Percentiles rank a stretch among this genome's conserved stretches.
phyloP scores from a whole-genome alignment of 1,140 invertebrate genomes.

The Pachyrhynchus sulphureomaculatus region DNA sequence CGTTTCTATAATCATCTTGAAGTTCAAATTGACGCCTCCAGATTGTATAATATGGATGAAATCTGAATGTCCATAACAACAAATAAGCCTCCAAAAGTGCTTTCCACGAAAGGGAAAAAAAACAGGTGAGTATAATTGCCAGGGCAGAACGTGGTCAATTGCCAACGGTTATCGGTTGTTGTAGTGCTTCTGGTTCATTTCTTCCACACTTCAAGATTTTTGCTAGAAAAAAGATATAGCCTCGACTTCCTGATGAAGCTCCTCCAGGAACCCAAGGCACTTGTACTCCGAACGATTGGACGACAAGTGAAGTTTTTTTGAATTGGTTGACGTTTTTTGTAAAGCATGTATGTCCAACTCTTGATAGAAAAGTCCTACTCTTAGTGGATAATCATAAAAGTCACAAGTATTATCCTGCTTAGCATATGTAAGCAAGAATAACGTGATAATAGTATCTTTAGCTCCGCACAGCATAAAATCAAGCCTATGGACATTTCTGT shows the following conservation, averaged over 20 bases:
- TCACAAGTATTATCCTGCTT: too few species aligned
- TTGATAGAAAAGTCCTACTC: conserved; percentile 12
- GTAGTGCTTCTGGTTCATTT: conserved; percentile 27
- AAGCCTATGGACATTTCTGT: too few species aligned
- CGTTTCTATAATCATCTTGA: too few species aligned
- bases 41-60: too few species aligned
- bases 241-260: conserved; percentile 32
- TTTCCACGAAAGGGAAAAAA: too few species aligned
- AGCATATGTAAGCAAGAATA: too few species aligned
- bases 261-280: conserved; percentile 29
- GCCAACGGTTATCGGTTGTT: conserved; percentile 35
- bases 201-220: conserved; percentile 2
- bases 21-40: too few species aligned
- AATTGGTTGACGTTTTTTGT: conserved; percentile 1
- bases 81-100: too few species aligned
- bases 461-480: too few species aligned
- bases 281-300: conserved; percentile 38
- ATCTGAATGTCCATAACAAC: too few species aligned
- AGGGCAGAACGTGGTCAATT: conserved; percentile 42
- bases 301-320: conserved; percentile 29
- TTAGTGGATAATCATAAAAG: neutral
- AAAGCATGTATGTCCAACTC: conserved; percentile 32
- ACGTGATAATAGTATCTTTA: too few species aligned
- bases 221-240: conserved; percentile 19
- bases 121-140: too few species aligned